These are phyloP conservation scores for Drosophila tristis DNA, from an alignment of 1,140 invertebrate species.

Conservation along the genomic window DNA sequence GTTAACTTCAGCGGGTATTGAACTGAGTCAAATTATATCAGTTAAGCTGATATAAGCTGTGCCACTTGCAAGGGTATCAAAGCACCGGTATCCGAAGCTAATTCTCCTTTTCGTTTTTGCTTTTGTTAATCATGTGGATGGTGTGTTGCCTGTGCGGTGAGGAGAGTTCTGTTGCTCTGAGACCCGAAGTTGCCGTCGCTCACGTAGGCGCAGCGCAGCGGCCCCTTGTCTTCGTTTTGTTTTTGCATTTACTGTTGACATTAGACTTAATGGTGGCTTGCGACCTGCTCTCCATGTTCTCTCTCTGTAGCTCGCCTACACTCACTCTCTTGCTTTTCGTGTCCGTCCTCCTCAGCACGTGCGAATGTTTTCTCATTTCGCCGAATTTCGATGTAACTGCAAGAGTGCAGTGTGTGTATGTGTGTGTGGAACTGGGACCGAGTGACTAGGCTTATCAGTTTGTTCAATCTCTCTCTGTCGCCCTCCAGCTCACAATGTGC, in stretches of 20 bases:
- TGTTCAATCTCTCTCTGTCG: conserved; percentile 15
- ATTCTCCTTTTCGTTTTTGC: too few species aligned
- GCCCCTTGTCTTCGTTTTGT: conserved; percentile 46
- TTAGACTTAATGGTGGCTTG: neutral
- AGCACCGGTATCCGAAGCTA: too few species aligned
- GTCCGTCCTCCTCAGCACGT: conserved; percentile 54
- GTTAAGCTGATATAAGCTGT: too few species aligned
- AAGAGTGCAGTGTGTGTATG: too few species aligned
- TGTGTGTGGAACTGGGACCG: conserved; percentile 1
- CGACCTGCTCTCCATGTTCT: conserved; percentile 10
- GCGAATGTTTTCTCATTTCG: conserved; percentile 44
- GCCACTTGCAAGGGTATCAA: too few species aligned
- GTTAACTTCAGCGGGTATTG: too few species aligned
- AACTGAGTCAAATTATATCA: too few species aligned
- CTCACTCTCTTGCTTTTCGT: conserved; percentile 18
- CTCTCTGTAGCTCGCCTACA: conserved; percentile 5
- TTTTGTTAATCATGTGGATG: too few species aligned
- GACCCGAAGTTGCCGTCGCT: conserved; percentile 31
- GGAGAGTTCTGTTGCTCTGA: too few species aligned
- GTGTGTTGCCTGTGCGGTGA: neutral
- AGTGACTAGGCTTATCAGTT: conserved; percentile 43
- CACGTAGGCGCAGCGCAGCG: conserved; percentile 61
- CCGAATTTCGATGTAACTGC: conserved; percentile 28
- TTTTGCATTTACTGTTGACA: conserved; percentile 29
- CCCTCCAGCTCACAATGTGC: neutral